These are phyloP conservation scores for Lutraria rhynchaena DNA, from an alignment of 1,140 invertebrate genomes.

Conservation along the genomic window DNA sequence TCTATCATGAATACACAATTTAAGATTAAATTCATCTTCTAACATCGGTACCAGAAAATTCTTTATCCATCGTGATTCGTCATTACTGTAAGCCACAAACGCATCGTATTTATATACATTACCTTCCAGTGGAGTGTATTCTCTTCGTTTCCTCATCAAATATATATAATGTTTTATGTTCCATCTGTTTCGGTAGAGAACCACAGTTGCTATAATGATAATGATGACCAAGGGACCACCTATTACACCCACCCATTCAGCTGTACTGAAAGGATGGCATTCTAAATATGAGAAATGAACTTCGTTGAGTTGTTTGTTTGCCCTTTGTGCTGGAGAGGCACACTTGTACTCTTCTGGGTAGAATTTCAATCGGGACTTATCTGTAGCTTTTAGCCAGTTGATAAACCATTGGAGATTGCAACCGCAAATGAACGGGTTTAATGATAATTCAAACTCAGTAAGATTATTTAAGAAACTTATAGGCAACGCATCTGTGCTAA, in stretches of 20 bases:
- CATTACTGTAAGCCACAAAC: not conserved
- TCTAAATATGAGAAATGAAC: not conserved
- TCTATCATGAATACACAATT: conserved; percentile 15
- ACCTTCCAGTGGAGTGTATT: not conserved
- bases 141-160: not conserved
- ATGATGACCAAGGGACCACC: not conserved
- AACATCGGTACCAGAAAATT: not conserved
- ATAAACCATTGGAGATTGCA: conserved; percentile 7
- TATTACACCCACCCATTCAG: not conserved
- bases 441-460: not conserved
- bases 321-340: not conserved
- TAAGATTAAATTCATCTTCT: not conserved
- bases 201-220: not conserved
- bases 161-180: conserved; percentile 24
- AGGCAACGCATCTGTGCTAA: not conserved
- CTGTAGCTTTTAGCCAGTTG: not conserved
- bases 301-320: not conserved
- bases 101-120: not conserved
- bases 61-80: conserved; percentile 2
- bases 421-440: conserved; percentile 11
- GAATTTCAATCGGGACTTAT: not conserved
- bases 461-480: not conserved
- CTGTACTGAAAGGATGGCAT: not conserved
- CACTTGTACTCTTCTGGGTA: conserved; percentile 2
- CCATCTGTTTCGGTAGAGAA: conserved; percentile 17